Conservation (phyloP, 2,888 invertebrate genomes). For the Sminthurinus aureus region DNA sequence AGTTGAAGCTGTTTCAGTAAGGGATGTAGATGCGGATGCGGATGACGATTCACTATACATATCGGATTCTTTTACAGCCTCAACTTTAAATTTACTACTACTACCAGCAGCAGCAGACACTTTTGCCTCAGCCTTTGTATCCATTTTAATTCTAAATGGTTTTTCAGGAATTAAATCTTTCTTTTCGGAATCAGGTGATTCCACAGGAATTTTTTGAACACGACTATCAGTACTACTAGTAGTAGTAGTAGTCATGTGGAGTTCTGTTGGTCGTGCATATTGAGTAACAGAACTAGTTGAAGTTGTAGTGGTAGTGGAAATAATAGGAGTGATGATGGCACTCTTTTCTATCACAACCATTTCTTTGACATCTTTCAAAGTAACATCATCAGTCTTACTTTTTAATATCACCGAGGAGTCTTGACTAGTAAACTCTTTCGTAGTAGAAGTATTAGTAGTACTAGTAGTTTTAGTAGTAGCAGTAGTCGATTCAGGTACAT, state of each 20-base stretch:
- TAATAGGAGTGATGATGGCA: not conserved
- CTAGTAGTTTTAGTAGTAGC: not conserved
- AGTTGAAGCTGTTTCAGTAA: slow-evolving; percentile 29
- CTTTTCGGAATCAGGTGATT: slow-evolving; percentile 50
- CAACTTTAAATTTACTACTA: slow-evolving; percentile 68
- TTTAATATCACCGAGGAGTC: slow-evolving; percentile 22
- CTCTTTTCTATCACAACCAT: slow-evolving; percentile 18
- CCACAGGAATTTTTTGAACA: not conserved
- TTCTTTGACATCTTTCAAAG: not conserved
- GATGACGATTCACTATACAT: slow-evolving; percentile 20
- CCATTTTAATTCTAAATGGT: slow-evolving; percentile 31
- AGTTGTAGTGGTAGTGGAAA: not conserved
- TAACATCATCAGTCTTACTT: slow-evolving; percentile 23
- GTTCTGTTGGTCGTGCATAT: not conserved
- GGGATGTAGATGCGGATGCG: not conserved
- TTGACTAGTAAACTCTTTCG: slow-evolving; percentile 8
- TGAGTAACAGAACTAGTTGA: not conserved
- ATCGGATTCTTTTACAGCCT: slow-evolving; percentile 66
- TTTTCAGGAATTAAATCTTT: slow-evolving; percentile 51
- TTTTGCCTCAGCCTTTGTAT: slow-evolving; percentile 42
- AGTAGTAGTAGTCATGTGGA: not conserved
- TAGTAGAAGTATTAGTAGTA: slow-evolving; percentile 10
- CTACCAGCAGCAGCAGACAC: not conserved
- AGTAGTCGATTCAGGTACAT: slow-evolving; percentile 21
- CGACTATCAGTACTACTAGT: not conserved